Conservation (phyloP, 92 coral and sea anemone genomes). For the Parazoanthus darwini region DNA sequence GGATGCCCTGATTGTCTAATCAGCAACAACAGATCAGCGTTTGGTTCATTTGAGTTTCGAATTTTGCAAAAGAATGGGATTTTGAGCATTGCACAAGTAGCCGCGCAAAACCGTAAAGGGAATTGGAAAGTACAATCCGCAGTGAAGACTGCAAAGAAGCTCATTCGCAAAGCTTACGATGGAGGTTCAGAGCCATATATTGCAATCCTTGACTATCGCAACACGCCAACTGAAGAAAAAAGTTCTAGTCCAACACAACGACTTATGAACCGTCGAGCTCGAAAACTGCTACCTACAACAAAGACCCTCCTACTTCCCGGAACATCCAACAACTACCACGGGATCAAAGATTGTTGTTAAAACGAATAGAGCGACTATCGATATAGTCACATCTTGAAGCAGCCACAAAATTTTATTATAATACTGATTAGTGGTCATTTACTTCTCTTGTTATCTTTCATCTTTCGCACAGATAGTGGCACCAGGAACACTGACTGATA, state of each 20-base stretch:
- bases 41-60: conserved; percentile 8
- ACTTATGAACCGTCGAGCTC: conserved; percentile 37
- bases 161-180: conserved; percentile 25
- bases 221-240: background rate
- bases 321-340: conserved; percentile 31
- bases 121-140: conserved; percentile 28
- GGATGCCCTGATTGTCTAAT: conserved; percentile 32
- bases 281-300: conserved; percentile 33
- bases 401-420: no score
- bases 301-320: conserved; percentile 30
- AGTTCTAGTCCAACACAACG: conserved; percentile 45
- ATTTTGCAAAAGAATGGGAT: conserved; percentile 32
- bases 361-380: no score
- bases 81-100: background rate
- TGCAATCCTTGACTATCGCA: conserved; percentile 14
- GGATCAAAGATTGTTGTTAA: conserved; percentile 23
- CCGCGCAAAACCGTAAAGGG: conserved; percentile 16
- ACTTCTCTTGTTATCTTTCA: no score
- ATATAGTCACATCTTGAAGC: no score
- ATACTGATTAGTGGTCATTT: no score
- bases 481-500: no score
- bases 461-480: no score
- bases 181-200: conserved; percentile 4
- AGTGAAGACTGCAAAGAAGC: conserved; percentile 37
- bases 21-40: conserved; percentile 26